Evolutionary conservation across 2,113 vertebrate species (phyloP).

Genomic region (Phycodurus eques): DNA sequence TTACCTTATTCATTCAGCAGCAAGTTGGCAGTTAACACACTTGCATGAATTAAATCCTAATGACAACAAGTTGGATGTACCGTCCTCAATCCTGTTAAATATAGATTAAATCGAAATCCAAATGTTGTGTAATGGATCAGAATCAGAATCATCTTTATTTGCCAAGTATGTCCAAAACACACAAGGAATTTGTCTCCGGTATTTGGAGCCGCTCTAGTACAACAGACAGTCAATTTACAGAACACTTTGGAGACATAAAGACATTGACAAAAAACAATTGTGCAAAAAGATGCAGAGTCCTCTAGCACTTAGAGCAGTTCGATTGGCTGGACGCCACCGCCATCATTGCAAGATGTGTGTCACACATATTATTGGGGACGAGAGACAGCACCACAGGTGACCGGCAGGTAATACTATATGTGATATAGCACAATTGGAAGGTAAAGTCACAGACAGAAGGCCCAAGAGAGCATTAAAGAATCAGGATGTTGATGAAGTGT

Average conservation of each 20-base stretch:
- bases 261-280: no score
- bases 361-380: constrained; percentile 32
- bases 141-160: no score
- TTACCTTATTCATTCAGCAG: background rate
- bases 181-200: no score
- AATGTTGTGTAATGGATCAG: constrained; percentile 13
- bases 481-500: constrained; percentile 46
- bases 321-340: background rate
- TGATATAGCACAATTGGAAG: constrained; percentile 55
- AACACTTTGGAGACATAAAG: no score
- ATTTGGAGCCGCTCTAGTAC: no score
- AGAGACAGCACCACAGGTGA: constrained; percentile 32
- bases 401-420: constrained; percentile 32
- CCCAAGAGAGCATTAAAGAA: constrained; percentile 57
- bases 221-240: no score
- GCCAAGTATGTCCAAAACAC: no score
- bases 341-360: constrained; percentile 15
- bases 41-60: background rate
- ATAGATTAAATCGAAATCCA: background rate
- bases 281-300: no score
- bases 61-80: background rate
- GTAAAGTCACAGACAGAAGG: constrained; percentile 40
- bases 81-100: background rate
- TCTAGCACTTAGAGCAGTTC: no score
- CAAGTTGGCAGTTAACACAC: background rate